Evolutionary conservation across 1,140 invertebrate species (phyloP).

Genomic region (Penaeus japonicus): DNA sequence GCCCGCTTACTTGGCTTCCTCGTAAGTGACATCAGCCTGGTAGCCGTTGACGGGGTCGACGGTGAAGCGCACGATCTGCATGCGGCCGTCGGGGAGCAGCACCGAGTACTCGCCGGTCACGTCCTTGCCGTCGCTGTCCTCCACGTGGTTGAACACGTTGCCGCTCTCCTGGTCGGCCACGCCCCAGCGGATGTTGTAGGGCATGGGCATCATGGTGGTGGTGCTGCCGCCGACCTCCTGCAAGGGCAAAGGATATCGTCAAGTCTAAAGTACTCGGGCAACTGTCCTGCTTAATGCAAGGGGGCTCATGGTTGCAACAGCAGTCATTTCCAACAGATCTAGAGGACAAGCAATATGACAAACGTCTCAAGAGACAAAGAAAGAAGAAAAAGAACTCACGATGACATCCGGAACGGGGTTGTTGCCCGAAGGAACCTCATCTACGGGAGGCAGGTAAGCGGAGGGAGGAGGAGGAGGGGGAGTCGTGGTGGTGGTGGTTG

Average conservation of each 20-base stretch:
- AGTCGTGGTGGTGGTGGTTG: slow-evolving; percentile 20
- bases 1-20: slow-evolving; percentile 25
- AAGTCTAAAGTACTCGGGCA: not conserved
- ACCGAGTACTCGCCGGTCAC: slow-evolving; percentile 59
- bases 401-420: not conserved
- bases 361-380: too few species aligned
- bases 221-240: not conserved
- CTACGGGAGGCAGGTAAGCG: slow-evolving; percentile 4
- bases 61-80: slow-evolving; percentile 58
- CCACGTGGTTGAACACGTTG: slow-evolving; percentile 55
- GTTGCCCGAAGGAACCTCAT: not conserved
- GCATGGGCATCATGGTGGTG: slow-evolving; percentile 48
- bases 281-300: not conserved
- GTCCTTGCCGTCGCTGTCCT: slow-evolving; percentile 58
- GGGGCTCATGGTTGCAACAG: not conserved
- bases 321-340: not conserved
- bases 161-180: slow-evolving; percentile 57
- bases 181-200: slow-evolving; percentile 56
- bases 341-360: too few species aligned
- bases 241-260: not conserved
- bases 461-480: slow-evolving; percentile 22
- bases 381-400: not conserved
- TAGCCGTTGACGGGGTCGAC: slow-evolving; percentile 49
- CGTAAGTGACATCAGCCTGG: slow-evolving; percentile 60
- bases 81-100: slow-evolving; percentile 59